phyloP scores from a whole-genome alignment of 1,140 invertebrate species.

The Neodiprion lecontei region DNA sequence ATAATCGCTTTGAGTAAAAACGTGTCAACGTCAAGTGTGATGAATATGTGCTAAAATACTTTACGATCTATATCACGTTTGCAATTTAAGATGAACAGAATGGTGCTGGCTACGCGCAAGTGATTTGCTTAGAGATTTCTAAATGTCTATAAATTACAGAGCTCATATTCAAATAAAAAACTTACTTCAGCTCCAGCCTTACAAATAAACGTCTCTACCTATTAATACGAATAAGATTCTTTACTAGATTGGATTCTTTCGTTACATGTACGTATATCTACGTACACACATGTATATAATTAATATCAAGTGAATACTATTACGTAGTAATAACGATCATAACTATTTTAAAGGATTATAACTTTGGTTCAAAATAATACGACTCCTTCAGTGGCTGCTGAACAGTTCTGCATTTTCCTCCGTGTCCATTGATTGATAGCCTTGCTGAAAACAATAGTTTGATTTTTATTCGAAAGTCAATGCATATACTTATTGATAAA shows the following conservation, averaged over 20 bases:
- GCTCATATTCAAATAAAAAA: not conserved
- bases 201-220: not conserved
- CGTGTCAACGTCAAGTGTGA: not conserved
- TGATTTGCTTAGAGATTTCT: not conserved
- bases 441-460: constrained; percentile 47
- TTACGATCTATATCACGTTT: constrained; percentile 1
- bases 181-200: not conserved
- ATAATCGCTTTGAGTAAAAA: not conserved
- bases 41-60: not conserved
- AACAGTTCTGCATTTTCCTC: constrained; percentile 57
- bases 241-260: not conserved
- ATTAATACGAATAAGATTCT: not conserved
- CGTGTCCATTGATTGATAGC: constrained; percentile 57
- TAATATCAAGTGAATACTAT: not conserved
- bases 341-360: not conserved
- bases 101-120: not conserved
- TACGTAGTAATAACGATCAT: not conserved
- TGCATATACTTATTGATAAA: constrained; percentile 1
- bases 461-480: constrained; percentile 19
- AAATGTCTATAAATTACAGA: not conserved
- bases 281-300: not conserved
- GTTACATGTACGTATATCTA: not conserved
- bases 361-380: not conserved
- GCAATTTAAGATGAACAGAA: not conserved
- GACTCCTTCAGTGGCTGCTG: constrained; percentile 24